Evolutionary conservation across 2,797 vertebrate genomes (phyloP).

Genomic region (Ateles fusciceps): DNA sequence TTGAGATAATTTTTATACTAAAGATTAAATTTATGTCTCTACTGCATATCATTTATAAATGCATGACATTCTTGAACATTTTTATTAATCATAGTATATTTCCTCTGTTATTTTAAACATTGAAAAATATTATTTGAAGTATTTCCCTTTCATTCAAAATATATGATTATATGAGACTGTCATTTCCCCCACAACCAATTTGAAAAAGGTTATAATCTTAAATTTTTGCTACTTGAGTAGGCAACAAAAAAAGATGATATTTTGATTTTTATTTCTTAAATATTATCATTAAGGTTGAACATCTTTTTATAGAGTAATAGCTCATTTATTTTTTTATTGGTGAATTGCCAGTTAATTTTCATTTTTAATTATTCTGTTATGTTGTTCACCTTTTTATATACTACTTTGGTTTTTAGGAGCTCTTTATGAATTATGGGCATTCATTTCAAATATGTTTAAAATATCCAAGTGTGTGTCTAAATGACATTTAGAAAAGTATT

Average conservation of each 20-base stretch:
- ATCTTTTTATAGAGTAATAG: background rate
- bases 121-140: background rate
- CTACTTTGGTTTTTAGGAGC: slow-evolving; percentile 26
- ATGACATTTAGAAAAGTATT: slow-evolving; percentile 5
- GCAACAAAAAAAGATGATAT: background rate
- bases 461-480: background rate
- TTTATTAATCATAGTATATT: background rate
- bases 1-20: background rate
- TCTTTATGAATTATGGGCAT: slow-evolving; percentile 29
- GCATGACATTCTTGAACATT: background rate
- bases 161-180: background rate
- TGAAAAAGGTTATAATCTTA: background rate
- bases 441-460: slow-evolving; percentile 4
- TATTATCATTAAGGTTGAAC: background rate
- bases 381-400: background rate
- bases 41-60: slow-evolving; percentile 22
- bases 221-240: background rate
- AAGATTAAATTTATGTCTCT: background rate
- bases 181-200: background rate
- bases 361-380: background rate
- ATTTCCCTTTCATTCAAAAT: slow-evolving; percentile 5
- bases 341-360: background rate
- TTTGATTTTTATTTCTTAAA: background rate
- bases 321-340: background rate
- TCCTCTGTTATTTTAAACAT: slow-evolving; percentile 3